Base-by-base conservation (phyloP, 2,888 invertebrate species). In the Auanema freiburgensis region DNA sequence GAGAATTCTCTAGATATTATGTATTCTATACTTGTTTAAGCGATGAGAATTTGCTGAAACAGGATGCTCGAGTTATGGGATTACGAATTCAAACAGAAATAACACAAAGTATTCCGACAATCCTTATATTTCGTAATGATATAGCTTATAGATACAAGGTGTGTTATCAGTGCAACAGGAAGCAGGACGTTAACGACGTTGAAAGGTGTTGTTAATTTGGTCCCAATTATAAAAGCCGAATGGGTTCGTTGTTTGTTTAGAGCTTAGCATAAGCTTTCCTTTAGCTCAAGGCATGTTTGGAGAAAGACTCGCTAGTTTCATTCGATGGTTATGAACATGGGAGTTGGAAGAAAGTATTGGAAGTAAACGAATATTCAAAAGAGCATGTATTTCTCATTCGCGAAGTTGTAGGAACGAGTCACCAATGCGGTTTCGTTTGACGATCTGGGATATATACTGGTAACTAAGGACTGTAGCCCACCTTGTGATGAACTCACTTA, bases 121-220 rank as follows among this genome's bases (percentile, higher is more conserved):
- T 46, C 33, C n/a, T 49, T 24, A 25, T 16, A 25, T 43, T 10
- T 24, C 11, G 41, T 1, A n/a, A 18, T 41, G 14, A 56, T 44
- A 23, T 18, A 52, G 18, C 11, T 14, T 59, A 40, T 16, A 60
- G 60, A n/a, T 10, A 71, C 71, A 4, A 57, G 58, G 10, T 71
- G 71, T 54, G 63, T 72, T 1, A 57, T 72, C 11, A 68, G 68
- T 8, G 43, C 59, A 40, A 59, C 63, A 46, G 71, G 71, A 44
- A 58, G 63, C 25, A 57, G 71, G 21, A 72, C 71, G 0, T 40
- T 72, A 4, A 21, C 69, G n/a, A 68, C 68, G 11, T 42, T 72
- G 14, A 54, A 57, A 57, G 67, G 69, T 16, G 51, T 72, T 33
- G 62, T 64, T 24, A 49, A 56, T 5, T 53, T 63, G 53, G 51